Percentiles rank a stretch among this genome's conserved stretches.
Conservation (phyloP, 2,113 vertebrate genomes). For the Zootoca vivipara region DNA sequence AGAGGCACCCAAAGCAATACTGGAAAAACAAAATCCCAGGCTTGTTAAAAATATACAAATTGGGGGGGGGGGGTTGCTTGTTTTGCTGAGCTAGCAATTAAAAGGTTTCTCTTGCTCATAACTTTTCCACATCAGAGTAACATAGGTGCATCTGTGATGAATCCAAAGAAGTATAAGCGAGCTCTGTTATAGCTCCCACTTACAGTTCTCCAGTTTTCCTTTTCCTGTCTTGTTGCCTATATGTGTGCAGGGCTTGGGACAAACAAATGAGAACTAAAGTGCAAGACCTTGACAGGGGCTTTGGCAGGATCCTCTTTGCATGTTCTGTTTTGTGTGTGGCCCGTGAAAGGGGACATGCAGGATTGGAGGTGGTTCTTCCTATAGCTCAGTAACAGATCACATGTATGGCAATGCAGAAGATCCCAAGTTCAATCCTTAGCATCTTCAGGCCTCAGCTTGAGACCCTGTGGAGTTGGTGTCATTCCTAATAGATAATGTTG, state of each 20-base stretch:
- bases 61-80: no score
- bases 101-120: neutral
- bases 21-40: no score
- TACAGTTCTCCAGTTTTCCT: neutral
- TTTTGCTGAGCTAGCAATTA: neutral
- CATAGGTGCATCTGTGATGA: no score
- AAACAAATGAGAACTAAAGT: neutral
- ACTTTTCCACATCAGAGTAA: neutral
- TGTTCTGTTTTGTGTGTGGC: neutral
- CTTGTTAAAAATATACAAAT: neutral
- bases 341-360: neutral
- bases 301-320: neutral
- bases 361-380: neutral
- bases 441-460: neutral
- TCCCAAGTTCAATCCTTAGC: neutral
- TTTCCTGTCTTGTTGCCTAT: no score
- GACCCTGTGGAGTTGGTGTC: neutral
- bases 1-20: neutral
- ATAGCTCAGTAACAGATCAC: neutral
- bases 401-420: neutral
- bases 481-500: neutral
- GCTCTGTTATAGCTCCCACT: neutral
- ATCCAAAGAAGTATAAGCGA: neutral
- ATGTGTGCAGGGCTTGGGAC: neutral
- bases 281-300: neutral